These are phyloP conservation scores for Gymnocypris eckloni DNA, from an alignment of 2,797 vertebrate genomes.

Conservation along the genomic window DNA sequence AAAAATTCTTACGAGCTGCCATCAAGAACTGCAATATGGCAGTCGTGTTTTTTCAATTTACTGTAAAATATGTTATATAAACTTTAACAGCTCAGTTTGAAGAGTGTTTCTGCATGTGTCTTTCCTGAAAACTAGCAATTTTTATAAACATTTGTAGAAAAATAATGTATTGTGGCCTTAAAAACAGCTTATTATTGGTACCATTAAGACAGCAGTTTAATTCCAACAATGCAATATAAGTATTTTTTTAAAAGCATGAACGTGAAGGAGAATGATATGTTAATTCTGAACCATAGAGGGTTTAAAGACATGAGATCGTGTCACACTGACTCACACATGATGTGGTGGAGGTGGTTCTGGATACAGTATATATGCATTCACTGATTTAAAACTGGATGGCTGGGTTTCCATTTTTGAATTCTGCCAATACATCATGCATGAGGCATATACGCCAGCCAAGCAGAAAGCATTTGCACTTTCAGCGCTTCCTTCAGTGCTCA, in stretches of 20 bases:
- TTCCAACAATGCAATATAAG: neutral
- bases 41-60: neutral
- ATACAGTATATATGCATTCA: conserved; percentile 41
- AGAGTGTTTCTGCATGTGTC: neutral
- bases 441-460: conserved; percentile 22
- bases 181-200: neutral
- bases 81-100: neutral
- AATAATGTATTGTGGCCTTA: neutral
- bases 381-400: conserved; percentile 2
- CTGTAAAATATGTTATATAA: neutral
- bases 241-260: neutral
- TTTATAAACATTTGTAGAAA: too few species aligned
- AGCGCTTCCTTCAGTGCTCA: conserved; percentile 31
- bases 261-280: neutral
- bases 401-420: conserved; percentile 38
- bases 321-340: neutral
- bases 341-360: conserved; percentile 16
- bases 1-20: neutral
- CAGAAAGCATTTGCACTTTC: conserved; percentile 28
- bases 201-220: neutral
- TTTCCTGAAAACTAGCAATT: neutral
- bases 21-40: neutral
- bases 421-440: conserved; percentile 35
- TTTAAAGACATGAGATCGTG: conserved; percentile 12
- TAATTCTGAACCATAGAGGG: neutral